Percentiles rank a stretch among this genome's conserved stretches.
phyloP scores from a whole-genome alignment of 2,797 vertebrate genomes.

The Enteromius mattozi region DNA sequence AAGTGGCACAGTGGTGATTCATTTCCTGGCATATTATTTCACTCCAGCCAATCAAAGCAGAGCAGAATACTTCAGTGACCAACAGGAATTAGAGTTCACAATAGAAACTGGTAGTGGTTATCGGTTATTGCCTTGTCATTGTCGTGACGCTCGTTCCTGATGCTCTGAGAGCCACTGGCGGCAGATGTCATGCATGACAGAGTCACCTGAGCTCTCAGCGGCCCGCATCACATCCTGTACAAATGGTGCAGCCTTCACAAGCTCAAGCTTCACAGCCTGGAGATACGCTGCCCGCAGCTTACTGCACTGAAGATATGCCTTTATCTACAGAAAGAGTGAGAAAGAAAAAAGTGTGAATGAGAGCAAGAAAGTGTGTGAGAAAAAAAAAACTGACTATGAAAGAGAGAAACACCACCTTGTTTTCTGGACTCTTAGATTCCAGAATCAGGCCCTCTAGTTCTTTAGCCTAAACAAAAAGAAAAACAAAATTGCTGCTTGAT shows the following conservation, averaged over 20 bases:
- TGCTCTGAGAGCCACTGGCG: slow-evolving; percentile 92
- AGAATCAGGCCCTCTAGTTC: slow-evolving; percentile 92
- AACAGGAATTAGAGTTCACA: background rate
- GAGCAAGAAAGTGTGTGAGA: background rate
- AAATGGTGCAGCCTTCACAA: slow-evolving; percentile 78
- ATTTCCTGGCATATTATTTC: background rate
- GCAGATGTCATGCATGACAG: slow-evolving; percentile 91
- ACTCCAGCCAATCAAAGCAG: slow-evolving; percentile 16
- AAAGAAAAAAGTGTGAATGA: background rate
- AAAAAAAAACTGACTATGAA: background rate
- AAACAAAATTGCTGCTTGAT: slow-evolving; percentile 13
- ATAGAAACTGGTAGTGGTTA: slow-evolving; percentile 23
- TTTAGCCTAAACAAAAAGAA: slow-evolving; percentile 75
- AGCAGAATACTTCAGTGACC: background rate
- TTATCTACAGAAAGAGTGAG: slow-evolving; percentile 79
- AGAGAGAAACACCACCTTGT: slow-evolving; percentile 78
- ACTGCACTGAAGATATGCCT: slow-evolving; percentile 88
- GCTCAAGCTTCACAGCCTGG: slow-evolving; percentile 90
- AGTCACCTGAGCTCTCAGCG: slow-evolving; percentile 83
- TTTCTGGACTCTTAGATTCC: slow-evolving; percentile 89
- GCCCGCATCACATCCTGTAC: slow-evolving; percentile 89
- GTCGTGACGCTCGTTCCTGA: slow-evolving; percentile 72
- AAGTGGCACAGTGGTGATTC: slow-evolving; percentile 64
- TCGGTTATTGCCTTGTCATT: slow-evolving; percentile 67
- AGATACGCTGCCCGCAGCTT: slow-evolving; percentile 94